Base-by-base conservation (phyloP, 2,797 vertebrate genomes). In the Toxotes lorentzi region DNA sequence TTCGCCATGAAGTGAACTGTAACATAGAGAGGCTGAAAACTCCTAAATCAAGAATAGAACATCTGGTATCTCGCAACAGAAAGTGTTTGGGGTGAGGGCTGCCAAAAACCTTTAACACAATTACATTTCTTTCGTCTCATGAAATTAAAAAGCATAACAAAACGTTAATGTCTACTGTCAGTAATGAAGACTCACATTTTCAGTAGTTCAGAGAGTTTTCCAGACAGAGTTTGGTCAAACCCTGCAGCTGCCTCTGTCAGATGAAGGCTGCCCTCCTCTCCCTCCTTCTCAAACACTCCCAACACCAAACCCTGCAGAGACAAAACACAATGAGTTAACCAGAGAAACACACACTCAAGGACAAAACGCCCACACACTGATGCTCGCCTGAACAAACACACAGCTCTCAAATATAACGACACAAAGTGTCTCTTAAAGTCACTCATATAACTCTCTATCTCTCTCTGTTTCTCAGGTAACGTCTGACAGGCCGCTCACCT, bases 151-250 rank as follows among this genome's bases (percentile, higher is more conserved):
- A 30, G 27, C 27, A 30, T 30, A 30, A 30, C 4, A 30, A 30
- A 30, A 30, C 27, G 27, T 30, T 30, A 30, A 30, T 2, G 27
- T 30, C 27, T 30, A 3, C 27, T 30, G 27, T 30, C n/a, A 58
- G 34, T 16, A 5, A 17, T 4, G 16, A 3, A 53, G 12, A 95
- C 97, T 96, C 88, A 99, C 98, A 96, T 53, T 1, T 94, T 89
- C 72, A 99, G 86, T 71, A 97, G 87, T n/a, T 98, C 93, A 61
- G 95, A 94, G 56, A 99, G 95, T 90, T 96, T 98, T 13, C 98
- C 98, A 12, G 95, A 96, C 57, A 97, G 76, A 12, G 85, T 88
- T 32, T 89, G 93, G 85, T 99, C 95, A 62, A 99, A 96, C 27
- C 85, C 89, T 56, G 96, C 95, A 17, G 96, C 97, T 0, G 96